These are phyloP conservation scores for Sisyra nigra DNA, from an alignment of 2,888 invertebrate species.

Conservation along the genomic window DNA sequence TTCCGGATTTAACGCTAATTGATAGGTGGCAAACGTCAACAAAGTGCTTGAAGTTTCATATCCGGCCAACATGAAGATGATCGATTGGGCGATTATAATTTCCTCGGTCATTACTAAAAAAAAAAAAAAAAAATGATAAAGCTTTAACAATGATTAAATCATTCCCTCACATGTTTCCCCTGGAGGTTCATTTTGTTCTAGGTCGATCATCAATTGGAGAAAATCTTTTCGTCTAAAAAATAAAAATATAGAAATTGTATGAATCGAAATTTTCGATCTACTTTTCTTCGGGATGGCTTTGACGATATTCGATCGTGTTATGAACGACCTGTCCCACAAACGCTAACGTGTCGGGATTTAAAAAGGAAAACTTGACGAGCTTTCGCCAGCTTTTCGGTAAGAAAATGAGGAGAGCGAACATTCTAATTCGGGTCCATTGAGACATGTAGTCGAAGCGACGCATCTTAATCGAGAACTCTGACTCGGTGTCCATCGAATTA, in stretches of 20 bases:
- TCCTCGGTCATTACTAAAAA: conserved; percentile 31
- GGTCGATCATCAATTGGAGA: conserved; percentile 9
- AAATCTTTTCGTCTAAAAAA: too few relatives aligned
- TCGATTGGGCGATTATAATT: conserved; percentile 36
- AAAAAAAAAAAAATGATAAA: neutral
- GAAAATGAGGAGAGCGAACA: neutral
- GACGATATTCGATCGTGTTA: conserved; percentile 15
- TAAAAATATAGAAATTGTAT: too few relatives aligned
- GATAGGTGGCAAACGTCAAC: conserved; percentile 36
- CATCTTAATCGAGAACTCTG: conserved; percentile 20
- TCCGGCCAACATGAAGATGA: conserved; percentile 41
- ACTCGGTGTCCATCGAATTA: conserved; percentile 25
- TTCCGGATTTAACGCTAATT: conserved; percentile 28
- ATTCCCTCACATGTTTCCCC: too few relatives aligned
- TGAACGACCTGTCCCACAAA: neutral
- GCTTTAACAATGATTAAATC: neutral
- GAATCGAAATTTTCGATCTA: conserved; percentile 7
- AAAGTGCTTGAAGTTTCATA: conserved; percentile 43
- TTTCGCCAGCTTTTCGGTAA: conserved; percentile 4
- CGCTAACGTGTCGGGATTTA: neutral
- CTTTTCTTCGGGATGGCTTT: conserved; percentile 6
- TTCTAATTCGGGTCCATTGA: neutral
- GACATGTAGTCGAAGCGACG: conserved; percentile 2
- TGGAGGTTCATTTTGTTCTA: neutral
- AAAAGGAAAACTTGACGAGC: conserved; percentile 8